phyloP scores from a whole-genome alignment of 2,797 vertebrate genomes.

The Selene dorsalis region DNA sequence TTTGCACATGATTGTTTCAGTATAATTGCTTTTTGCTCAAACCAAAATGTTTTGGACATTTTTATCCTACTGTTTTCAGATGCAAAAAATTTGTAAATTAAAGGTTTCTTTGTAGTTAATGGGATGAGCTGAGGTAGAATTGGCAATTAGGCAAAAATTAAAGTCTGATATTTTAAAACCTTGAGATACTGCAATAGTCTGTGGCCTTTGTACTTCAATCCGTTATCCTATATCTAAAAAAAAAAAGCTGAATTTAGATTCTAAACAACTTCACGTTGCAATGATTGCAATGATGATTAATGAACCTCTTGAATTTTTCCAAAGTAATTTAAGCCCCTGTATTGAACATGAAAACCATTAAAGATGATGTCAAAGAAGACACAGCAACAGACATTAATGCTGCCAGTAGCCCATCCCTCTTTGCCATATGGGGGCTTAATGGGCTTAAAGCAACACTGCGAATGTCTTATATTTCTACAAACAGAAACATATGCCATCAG shows the following conservation, averaged over 20 bases:
- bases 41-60: slow-evolving; percentile 22
- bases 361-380: not conserved
- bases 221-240: not conserved
- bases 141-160: slow-evolving; percentile 50
- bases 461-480: slow-evolving; percentile 1
- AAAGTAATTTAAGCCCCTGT: not conserved
- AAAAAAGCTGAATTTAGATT: not conserved
- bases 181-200: not conserved
- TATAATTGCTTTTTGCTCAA: slow-evolving; percentile 21
- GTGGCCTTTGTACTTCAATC: not conserved
- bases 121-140: slow-evolving; percentile 1
- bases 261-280: not conserved
- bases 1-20: slow-evolving; percentile 56
- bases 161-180: not conserved
- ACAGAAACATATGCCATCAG: not conserved
- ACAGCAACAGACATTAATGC: not conserved
- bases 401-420: slow-evolving; percentile 10
- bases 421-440: not conserved
- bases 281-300: not conserved
- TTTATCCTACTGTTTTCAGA: slow-evolving; percentile 27
- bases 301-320: not conserved
- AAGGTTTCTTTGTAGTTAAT: not conserved
- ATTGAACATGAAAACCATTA: not conserved
- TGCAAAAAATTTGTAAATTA: not conserved
- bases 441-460: slow-evolving; percentile 18